Evolutionary conservation across 1,140 invertebrate species (phyloP).

Genomic region (Prorops nasuta): DNA sequence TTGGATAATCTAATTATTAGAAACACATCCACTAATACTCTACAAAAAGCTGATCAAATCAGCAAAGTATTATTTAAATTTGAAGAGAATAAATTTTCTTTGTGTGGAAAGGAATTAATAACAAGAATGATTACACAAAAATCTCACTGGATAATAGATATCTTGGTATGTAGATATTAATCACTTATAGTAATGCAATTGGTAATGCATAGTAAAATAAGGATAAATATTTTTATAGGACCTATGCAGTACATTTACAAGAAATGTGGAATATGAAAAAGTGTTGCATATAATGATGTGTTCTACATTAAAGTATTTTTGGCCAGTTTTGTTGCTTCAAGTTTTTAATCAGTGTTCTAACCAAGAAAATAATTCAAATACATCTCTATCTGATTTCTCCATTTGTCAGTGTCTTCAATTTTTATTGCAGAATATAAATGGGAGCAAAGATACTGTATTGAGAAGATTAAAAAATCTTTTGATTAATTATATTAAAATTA

Average conservation of each 20-base stretch:
- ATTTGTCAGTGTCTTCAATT: conserved; percentile 33
- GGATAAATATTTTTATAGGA: conserved; percentile 27
- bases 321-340: conserved; percentile 37
- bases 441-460: conserved; percentile 23
- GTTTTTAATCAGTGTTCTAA: conserved; percentile 14
- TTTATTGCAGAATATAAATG: conserved; percentile 25
- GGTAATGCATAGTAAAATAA: conserved; percentile 4
- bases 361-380: conserved; percentile 11
- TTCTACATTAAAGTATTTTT: conserved; percentile 28
- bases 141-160: conserved; percentile 41
- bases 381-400: conserved; percentile 15
- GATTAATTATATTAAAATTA: conserved; percentile 24
- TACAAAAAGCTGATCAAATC: conserved; percentile 31
- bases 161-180: conserved; percentile 33
- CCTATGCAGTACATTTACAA: conserved; percentile 30
- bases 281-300: conserved; percentile 29
- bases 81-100: conserved; percentile 8
- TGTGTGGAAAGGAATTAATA: conserved; percentile 35
- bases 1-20: conserved; percentile 25
- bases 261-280: conserved; percentile 27
- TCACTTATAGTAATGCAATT: neutral
- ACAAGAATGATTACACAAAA: conserved; percentile 28
- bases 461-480: conserved; percentile 21
- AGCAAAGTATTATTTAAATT: conserved; percentile 29
- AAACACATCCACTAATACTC: conserved; percentile 15